Evolutionary conservation across 2,113 vertebrate species (phyloP), one percentile per base, ranked within the genome.

Genomic region (Pontoporia blainvillei): DNA sequence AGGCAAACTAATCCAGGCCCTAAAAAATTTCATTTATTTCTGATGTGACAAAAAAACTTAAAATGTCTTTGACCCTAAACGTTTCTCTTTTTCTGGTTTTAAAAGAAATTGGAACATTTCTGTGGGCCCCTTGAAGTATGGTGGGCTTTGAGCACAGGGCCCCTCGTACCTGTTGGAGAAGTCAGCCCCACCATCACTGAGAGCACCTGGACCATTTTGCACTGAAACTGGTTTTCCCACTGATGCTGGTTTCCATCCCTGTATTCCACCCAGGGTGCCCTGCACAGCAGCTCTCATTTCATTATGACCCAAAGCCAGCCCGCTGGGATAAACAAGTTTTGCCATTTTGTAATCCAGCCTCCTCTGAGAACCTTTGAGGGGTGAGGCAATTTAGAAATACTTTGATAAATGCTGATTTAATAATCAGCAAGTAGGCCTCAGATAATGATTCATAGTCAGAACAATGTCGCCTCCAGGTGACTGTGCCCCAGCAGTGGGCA

Each of bases 151-250:
- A 41, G 15, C 27, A 36, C 12, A 2, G 6, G 12, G 10, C 8
- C 13, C 21, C 34, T 21, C 11, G 1, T 5, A 10, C 34, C 29
- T 62, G 41, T 21, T 2, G 39, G 72, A 14, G 12, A 21, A 17
- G 23, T 20, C 5, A 0, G 34, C 29, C 52, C 9, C 7, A 0
- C 1, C 1, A 3, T 13, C 49, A 0, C 9, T 1, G n/a, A 41
- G 41, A 27, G 31, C 10, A 7, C 5, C 46, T 2, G 13, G 34
- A 5, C 5, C 4, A 1, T 4, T 29, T 21, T 5, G 3, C 8
- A 9, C 17, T 3, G 41, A 79, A 31, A 49, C 6, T 23, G 46
- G 20, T 23, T 54, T 78, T 54, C 31, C 49, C 49, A 78, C 49
- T 54, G 49, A 36, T 0, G 46, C n/a, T 1, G 4, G 31, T 29